These are phyloP conservation scores for Vanessa cardui DNA, from an alignment of 2,888 invertebrate species.

Conservation along the genomic window DNA sequence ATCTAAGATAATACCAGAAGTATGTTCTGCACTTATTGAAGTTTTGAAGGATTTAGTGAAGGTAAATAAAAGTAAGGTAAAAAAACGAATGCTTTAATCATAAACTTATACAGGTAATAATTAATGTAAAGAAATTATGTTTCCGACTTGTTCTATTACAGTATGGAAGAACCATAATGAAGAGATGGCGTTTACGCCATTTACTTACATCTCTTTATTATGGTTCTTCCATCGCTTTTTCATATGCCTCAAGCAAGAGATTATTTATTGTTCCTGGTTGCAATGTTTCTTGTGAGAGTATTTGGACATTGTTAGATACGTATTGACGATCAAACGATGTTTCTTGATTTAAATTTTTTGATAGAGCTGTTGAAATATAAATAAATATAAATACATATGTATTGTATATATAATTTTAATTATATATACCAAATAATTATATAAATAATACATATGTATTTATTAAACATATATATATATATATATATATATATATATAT, in stretches of 20 bases:
- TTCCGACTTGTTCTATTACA: neutral
- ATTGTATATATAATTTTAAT: too few species aligned
- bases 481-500: too few species aligned
- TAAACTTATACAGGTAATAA: constrained; percentile 1
- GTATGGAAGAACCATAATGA: neutral
- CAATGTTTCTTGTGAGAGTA: neutral
- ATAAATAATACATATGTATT: too few species aligned
- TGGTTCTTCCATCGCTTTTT: neutral
- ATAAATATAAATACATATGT: too few species aligned
- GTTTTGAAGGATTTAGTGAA: constrained; percentile 27
- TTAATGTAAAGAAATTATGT: constrained; percentile 1
- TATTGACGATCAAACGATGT: neutral
- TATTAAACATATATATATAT: too few species aligned
- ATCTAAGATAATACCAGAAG: constrained; percentile 36
- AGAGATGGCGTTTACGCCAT: too few species aligned
- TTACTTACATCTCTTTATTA: neutral
- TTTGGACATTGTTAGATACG: neutral
- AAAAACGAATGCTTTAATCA: neutral
- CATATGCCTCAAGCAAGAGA: neutral
- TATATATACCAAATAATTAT: too few species aligned
- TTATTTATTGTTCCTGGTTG: constrained; percentile 1
- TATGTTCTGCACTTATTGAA: constrained; percentile 29
- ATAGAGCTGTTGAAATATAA: too few species aligned
- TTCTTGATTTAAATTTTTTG: too few species aligned
- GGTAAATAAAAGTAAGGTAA: constrained; percentile 4